Evolutionary conservation across 2,888 invertebrate genomes (phyloP).

Genomic region (Ametastegia equiseti): DNA sequence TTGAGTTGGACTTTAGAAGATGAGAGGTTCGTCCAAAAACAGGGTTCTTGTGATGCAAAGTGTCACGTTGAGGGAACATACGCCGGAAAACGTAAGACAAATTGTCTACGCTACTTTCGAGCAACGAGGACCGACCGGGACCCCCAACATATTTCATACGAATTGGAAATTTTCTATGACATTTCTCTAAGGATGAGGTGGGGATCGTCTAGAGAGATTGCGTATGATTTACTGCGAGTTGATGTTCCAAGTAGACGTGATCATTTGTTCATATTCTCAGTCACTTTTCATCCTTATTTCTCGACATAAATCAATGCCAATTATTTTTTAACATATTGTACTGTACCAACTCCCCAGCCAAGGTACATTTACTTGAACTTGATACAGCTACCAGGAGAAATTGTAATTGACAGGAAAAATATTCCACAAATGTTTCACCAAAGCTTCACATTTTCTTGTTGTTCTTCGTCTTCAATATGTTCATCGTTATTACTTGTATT

Average conservation of each 20-base stretch:
- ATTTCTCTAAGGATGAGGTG: conserved; percentile 15
- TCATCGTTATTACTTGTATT: too few species aligned
- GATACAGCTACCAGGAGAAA: not conserved
- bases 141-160: conserved; percentile 33
- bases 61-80: conserved; percentile 1
- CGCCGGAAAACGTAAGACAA: conserved; percentile 21
- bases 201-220: not conserved
- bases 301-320: conserved; percentile 14
- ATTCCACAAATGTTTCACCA: too few species aligned
- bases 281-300: conserved; percentile 12
- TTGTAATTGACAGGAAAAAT: too few species aligned
- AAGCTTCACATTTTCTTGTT: too few species aligned
- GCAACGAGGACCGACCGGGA: not conserved
- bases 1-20: not conserved
- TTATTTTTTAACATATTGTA: not conserved
- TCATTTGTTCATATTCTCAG: not conserved
- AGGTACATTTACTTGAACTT: not conserved
- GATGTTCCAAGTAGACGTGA: not conserved
- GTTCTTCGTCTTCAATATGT: too few species aligned
- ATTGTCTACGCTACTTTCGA: conserved; percentile 10
- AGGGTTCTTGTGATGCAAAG: conserved; percentile 50
- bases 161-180: conserved; percentile 47
- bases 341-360: too few species aligned
- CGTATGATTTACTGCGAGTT: conserved; percentile 8
- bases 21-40: conserved; percentile 56